Evolutionary conservation across 2,113 vertebrate genomes (phyloP).

Genomic region (Nesogale talazaci): DNA sequence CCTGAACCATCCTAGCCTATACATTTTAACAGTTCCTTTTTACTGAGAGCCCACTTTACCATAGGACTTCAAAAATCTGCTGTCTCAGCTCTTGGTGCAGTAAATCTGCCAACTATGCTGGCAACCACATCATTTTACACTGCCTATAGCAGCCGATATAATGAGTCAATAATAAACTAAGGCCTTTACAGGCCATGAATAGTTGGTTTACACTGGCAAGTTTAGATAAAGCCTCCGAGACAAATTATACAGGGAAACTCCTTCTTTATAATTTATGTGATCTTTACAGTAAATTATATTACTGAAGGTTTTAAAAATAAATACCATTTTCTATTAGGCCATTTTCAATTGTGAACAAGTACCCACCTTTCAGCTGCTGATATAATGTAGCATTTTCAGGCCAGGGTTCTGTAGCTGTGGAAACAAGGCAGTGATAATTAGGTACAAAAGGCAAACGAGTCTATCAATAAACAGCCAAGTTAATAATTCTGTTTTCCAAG

Average conservation of each 20-base stretch:
- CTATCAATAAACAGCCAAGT: slow-evolving; percentile 67
- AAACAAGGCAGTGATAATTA: slow-evolving; percentile 81
- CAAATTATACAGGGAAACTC: slow-evolving; percentile 81
- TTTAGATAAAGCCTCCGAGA: slow-evolving; percentile 83
- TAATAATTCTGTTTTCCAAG: slow-evolving; percentile 21
- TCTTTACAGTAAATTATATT: slow-evolving; percentile 77
- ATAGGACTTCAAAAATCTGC: slow-evolving; percentile 91
- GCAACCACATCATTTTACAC: slow-evolving; percentile 90
- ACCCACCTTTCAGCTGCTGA: slow-evolving; percentile 90
- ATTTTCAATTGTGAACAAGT: slow-evolving; percentile 80
- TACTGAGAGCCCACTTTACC: slow-evolving; percentile 91
- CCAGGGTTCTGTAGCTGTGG: slow-evolving; percentile 90
- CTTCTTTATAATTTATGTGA: slow-evolving; percentile 74
- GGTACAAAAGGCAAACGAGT: slow-evolving; percentile 58
- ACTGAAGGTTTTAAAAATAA: slow-evolving; percentile 71
- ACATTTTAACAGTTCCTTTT: slow-evolving; percentile 92
- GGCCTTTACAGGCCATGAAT: slow-evolving; percentile 86
- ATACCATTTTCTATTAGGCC: slow-evolving; percentile 76
- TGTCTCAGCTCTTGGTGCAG: slow-evolving; percentile 90
- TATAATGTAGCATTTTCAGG: slow-evolving; percentile 90
- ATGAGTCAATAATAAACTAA: slow-evolving; percentile 91
- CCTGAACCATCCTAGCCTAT: slow-evolving; percentile 91
- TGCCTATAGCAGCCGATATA: slow-evolving; percentile 89
- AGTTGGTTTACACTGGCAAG: slow-evolving; percentile 86
- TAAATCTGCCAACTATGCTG: slow-evolving; percentile 91